Base-by-base conservation (phyloP, 2,797 vertebrate genomes). In the Chaetodon trifasciatus region DNA sequence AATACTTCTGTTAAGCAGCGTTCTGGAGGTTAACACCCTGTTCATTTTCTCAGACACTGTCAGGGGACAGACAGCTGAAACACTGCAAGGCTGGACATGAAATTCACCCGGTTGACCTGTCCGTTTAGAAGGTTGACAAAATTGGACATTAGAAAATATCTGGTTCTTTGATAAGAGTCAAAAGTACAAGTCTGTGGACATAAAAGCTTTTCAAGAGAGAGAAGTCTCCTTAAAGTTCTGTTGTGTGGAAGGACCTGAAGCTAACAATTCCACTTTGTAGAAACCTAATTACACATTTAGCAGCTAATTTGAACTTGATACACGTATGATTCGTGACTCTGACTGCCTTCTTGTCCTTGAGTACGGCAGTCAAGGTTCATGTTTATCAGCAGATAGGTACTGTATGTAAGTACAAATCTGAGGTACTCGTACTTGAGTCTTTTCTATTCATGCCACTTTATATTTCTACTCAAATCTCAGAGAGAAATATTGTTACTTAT, bases 201-300 rank as follows among this genome's bases (percentile, higher is more conserved):
- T 13, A 23, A 37, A 55, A 74, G 47, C 39, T 32, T 32, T 39
- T 35, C 37, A 15, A 0, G 10, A 44, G 10, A 44, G 23, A 44
- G 21, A 37, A 37, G 77, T 55, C 8, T n/a, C 44, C 46, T 47
- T 17, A 47, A 16, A 21, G 50, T 32, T 46, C 21, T 63, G 49
- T 19, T 24, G 12, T 12, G 15, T 68, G 8, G 21, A 39, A 24
- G 9, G 0, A 77, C 49, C 66, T 24, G 19, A 17, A 28, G 49
- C 32, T 21, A 19, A 44, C 17, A 9, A 35, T 44, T 35, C 55
- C 15, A 69, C 49, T 61, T 39, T 49, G 35, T 11, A 32, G 32
- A 72, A 19, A 72, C 23, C 49, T 8, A 24, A 73, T 49, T 47
- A 65, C 42, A 77, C 39, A 46, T 64, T 70, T 16, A 39, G 28